These are phyloP conservation scores for Machimus atricapillus DNA, from an alignment of 2,888 invertebrate species.

Conservation along the genomic window DNA sequence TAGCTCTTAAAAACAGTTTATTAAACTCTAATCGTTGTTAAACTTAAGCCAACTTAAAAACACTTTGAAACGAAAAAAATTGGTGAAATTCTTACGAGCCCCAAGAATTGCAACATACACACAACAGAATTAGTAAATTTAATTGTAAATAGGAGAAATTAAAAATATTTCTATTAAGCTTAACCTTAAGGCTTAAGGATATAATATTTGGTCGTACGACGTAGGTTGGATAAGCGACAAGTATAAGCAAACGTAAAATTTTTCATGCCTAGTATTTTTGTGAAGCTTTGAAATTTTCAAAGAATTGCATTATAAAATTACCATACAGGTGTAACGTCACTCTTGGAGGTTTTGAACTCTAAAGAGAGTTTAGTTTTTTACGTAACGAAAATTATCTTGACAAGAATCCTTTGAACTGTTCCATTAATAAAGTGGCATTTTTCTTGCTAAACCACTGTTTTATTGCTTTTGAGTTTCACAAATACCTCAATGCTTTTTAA, in stretches of 20 bases:
- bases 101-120: conserved; percentile 51
- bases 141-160: not conserved
- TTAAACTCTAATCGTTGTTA: not conserved
- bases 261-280: not conserved
- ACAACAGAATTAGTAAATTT: conserved; percentile 10
- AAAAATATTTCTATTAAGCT: not conserved
- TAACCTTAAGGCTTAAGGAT: not conserved
- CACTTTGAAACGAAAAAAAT: not conserved
- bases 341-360: not conserved
- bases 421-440: conserved; percentile 1
- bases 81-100: conserved; percentile 53
- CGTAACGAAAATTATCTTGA: not conserved
- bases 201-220: not conserved
- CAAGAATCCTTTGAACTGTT: conserved; percentile 15
- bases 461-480: not conserved
- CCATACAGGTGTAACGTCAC: not conserved
- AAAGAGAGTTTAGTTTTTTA: conserved; percentile 11
- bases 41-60: not conserved
- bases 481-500: not conserved
- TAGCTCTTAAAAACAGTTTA: conserved; percentile 22
- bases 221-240: not conserved
- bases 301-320: not conserved
- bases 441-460: not conserved
- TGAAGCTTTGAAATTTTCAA: not conserved
- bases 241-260: not conserved